These are phyloP conservation scores for Umimayanthus kanabou DNA, from an alignment of 92 coral and sea anemone genomes.

Conservation along the genomic window DNA sequence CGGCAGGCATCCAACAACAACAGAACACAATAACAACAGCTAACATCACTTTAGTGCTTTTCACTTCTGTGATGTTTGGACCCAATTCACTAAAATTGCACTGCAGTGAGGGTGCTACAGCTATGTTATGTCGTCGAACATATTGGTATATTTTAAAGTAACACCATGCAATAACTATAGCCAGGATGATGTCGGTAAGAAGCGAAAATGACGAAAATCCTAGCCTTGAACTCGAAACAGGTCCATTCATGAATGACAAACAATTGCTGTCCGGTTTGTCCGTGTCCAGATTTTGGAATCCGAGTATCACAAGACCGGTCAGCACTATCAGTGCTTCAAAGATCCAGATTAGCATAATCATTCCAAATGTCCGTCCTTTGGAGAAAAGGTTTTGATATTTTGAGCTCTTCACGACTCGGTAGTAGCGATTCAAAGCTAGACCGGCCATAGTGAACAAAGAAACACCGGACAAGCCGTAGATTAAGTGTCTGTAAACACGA, in stretches of 20 bases:
- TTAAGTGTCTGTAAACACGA: not conserved
- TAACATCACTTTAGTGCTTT: not conserved
- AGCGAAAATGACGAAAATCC: conserved; percentile 13
- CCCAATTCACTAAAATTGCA: not conserved
- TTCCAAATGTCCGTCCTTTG: not conserved
- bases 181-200: not conserved
- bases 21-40: conserved; percentile 1
- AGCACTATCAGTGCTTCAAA: not conserved
- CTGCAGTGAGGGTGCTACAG: conserved; percentile 3
- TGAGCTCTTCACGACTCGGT: conserved; percentile 1
- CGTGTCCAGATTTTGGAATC: not conserved
- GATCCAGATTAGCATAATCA: not conserved
- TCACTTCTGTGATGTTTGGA: not conserved
- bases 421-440: conserved; percentile 12
- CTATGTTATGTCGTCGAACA: not conserved
- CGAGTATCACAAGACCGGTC: not conserved
- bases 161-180: not conserved
- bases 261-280: not conserved
- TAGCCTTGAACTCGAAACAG: not conserved
- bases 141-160: not conserved
- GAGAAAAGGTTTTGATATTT: not conserved
- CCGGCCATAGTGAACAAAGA: conserved; percentile 3
- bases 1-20: conserved; percentile 1
- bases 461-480: not conserved
- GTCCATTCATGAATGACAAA: conserved; percentile 6